A percentile compares a stretch with the other conserved stretches of the same genome.
phyloP scores from a whole-genome alignment of 2,113 vertebrate species.

The Rhipidura dahli region DNA sequence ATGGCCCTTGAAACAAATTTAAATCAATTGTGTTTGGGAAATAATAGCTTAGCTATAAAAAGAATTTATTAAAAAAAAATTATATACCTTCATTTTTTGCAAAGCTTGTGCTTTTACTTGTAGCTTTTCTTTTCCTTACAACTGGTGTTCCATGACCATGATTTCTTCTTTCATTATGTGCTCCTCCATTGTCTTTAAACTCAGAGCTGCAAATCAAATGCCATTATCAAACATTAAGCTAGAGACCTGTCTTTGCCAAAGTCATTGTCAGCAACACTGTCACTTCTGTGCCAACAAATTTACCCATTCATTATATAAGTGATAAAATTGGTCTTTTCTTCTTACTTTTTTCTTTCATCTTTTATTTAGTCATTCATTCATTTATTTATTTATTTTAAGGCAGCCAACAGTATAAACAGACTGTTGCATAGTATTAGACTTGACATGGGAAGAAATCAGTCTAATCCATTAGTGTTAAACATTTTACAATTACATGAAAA shows the following conservation, averaged over 20 bases:
- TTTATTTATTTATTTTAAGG: background rate
- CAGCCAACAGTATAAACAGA: slow-evolving; percentile 18
- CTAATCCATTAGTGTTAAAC: slow-evolving; percentile 7
- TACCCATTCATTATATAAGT: slow-evolving; percentile 33
- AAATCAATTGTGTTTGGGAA: background rate
- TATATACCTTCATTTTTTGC: background rate
- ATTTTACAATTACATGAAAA: background rate
- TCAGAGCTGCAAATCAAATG: slow-evolving; percentile 56
- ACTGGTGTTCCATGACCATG: background rate
- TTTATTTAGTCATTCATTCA: background rate
- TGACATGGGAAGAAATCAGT: slow-evolving; percentile 2
- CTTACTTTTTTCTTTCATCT: background rate
- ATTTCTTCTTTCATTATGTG: slow-evolving; percentile 30
- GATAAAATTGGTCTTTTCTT: slow-evolving; percentile 21
- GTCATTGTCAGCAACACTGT: background rate
- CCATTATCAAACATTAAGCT: background rate
- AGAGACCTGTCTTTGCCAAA: slow-evolving; percentile 4
- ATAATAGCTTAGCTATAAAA: background rate
- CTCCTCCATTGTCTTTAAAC: slow-evolving; percentile 24
- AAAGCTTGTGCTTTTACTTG: background rate
- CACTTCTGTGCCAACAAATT: slow-evolving; percentile 18
- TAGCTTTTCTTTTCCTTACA: background rate
- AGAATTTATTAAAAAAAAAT: background rate
- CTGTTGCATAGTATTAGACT: background rate
- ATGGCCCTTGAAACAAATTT: background rate